Base-by-base conservation (phyloP, 2,113 vertebrate species). In the Bothrops jararaca region DNA sequence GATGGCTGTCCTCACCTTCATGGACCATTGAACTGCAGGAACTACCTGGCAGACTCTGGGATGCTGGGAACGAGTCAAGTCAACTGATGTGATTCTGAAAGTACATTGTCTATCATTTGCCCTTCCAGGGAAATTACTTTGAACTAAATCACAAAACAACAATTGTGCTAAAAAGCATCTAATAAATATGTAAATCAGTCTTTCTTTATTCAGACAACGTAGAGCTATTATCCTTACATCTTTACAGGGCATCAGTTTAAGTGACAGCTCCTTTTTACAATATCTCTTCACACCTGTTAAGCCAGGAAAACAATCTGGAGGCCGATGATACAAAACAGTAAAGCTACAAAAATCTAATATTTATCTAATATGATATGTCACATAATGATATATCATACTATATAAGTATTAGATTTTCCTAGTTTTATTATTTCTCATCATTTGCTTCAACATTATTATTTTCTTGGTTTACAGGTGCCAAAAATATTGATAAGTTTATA, bases 131-230 rank as follows among this genome's bases (percentile, higher is more conserved):
- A 74, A 42, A 80, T 5, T 24, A 39, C 20, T 69, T 64, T 39
- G 42, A 45, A 29, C 57, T 18, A 23, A 48, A 34, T 69, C 26
- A 50, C 48, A 90, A 48, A n/a, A 69, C 57, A 69, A 50, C 89
- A n/a, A 20, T 52, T 80, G 45, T 9, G 5, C 64, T 90, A 80
- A 90, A 80, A 90, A 34, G 20, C 12, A 90, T 54, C n/a, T 54
- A 42, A 90, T 90, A 80, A 90, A 80, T 90, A 90, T 90, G 90
- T 23, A 90, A 80, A 90, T 90, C 64, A 80, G 50, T 8, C n/a
- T 26, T 15, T 80, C 64, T 80, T 53, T 80, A 42, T 90, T 80
- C 64, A 90, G 13, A 80, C 34, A 53, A 4, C 50, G 50, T 23
- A 42, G 5, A 52, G 64, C 34, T 89, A 57, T 42, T 39, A n/a